Evolutionary conservation across 2,797 vertebrate species (phyloP), one percentile per base, ranked within the genome.

Genomic region (Periparus ater): DNA sequence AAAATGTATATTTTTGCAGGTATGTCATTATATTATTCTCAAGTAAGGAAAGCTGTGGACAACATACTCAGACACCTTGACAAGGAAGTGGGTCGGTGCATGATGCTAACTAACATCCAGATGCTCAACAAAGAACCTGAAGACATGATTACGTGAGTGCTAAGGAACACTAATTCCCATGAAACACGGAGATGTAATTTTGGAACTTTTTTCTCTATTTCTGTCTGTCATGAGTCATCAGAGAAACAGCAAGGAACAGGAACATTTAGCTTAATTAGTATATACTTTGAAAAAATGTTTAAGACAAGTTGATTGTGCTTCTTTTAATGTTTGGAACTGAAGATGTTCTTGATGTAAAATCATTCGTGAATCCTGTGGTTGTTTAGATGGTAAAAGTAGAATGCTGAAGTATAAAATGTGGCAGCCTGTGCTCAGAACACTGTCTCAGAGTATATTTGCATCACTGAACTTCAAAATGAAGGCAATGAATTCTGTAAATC

Each of bases 121-220:
- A 99, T 99, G 99, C 98, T 99, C 89, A 99, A 99, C 98, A 99
- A 99, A 97, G 99, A 99, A 91, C 99, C 99, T 2, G 99, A 99
- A 97, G 99, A 99, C 97, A 99, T 99, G 99, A 99, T 99, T 97
- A 99, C 99, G 99, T 99, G 98, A 96, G 99, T 98, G 54, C 68
- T 51, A 66, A 71, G 36, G 54, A 73, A 58, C 65, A 65, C 10
- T 78, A 27, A 91, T 88, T 91, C 32, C 29, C 47, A 13, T 85
- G 20, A 79, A 76, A 74, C 44, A 38, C 1, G 60, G n/a, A 50
- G 27, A 25, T 11, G 9, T 65, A 19, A 62, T 65, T 95, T 89
- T 34, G 60, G 40, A 92, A 76, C 38, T 60, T 89, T 72, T 77
- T 74, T 26, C n/a, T 79, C 32, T 84, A 5, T 78, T 84, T 91